These are phyloP conservation scores for Oxyscelio sp. DNA, from an alignment of 2,888 invertebrate genomes.

Conservation along the genomic window DNA sequence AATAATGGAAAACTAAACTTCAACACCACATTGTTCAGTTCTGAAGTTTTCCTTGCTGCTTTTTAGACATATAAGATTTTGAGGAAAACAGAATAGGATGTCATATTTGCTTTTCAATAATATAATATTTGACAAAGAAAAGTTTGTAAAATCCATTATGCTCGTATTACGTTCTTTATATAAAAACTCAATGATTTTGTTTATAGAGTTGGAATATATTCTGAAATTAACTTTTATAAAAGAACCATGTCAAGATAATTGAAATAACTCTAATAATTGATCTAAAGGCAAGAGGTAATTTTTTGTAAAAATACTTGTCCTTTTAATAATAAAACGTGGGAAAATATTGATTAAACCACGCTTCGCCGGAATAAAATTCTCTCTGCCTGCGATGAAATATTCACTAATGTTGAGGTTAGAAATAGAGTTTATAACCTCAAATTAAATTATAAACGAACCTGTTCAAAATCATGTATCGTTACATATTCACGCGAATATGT, in stretches of 20 bases:
- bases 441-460: conserved; percentile 26
- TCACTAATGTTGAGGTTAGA: not conserved
- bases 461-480: not conserved
- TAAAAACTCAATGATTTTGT: not conserved
- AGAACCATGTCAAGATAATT: too few species aligned
- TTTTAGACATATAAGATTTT: too few species aligned
- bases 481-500: not conserved
- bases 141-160: not conserved
- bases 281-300: conserved; percentile 20
- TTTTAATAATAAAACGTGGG: conserved; percentile 37
- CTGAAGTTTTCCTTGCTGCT: too few species aligned
- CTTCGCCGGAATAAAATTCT: conserved; percentile 8
- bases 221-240: not conserved
- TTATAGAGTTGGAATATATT: too few species aligned
- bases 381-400: conserved; percentile 15
- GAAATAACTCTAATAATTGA: not conserved
- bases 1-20: conserved; percentile 1
- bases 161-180: too few species aligned
- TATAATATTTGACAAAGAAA: too few species aligned
- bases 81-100: too few species aligned
- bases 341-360: conserved; percentile 49
- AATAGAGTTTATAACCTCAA: conserved; percentile 10
- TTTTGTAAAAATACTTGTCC: conserved; percentile 27
- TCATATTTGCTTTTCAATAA: too few species aligned
- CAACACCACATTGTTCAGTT: conserved; percentile 10